These are phyloP conservation scores for Asarcornis scutulata DNA, from an alignment of 2,113 vertebrate genomes.

Conservation along the genomic window DNA sequence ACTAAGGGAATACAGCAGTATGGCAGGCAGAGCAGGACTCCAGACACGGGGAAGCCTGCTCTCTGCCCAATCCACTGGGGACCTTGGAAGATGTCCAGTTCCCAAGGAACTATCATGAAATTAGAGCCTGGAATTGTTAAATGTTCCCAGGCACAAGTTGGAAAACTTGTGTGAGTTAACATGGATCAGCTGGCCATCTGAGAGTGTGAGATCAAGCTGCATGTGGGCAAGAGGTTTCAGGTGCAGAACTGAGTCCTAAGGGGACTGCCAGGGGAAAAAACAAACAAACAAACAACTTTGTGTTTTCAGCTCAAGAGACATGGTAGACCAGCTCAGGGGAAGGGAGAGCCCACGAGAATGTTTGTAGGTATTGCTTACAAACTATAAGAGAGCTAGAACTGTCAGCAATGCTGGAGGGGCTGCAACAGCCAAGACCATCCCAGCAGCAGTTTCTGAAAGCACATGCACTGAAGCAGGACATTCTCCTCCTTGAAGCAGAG, in stretches of 20 bases:
- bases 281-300: background rate
- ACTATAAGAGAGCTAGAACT: background rate
- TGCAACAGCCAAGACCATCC: background rate
- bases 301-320: background rate
- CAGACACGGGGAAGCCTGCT: accelerated
- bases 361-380: background rate
- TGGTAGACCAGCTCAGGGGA: background rate
- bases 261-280: background rate
- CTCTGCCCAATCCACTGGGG: background rate
- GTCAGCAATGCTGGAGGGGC: background rate
- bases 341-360: background rate
- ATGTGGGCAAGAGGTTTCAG: background rate
- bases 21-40: accelerated
- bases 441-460: background rate
- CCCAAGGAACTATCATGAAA: background rate
- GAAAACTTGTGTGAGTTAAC: background rate
- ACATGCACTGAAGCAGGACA: background rate
- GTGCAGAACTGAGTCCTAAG: background rate
- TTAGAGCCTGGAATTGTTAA: background rate
- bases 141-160: background rate
- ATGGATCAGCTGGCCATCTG: background rate
- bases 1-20: background rate
- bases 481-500: background rate
- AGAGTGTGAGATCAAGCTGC: background rate
- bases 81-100: background rate